phyloP scores from a whole-genome alignment of 1,140 invertebrate species.

The Nasonia longicornis region DNA sequence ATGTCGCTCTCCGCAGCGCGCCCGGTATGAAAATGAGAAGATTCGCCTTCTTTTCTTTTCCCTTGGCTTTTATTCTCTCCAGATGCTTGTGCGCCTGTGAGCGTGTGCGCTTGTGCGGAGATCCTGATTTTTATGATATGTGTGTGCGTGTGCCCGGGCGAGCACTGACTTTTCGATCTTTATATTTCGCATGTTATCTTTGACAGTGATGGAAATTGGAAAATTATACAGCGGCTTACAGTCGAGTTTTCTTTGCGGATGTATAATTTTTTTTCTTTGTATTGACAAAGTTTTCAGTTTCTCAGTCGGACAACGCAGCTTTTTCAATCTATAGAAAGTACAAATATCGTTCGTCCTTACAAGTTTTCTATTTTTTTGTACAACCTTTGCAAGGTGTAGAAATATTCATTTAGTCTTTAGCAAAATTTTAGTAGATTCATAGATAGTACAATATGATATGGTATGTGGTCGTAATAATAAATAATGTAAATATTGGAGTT shows the following conservation, averaged over 20 bases:
- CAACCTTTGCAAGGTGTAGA: no score
- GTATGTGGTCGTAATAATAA: background rate
- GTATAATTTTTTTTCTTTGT: background rate
- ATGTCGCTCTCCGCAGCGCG: background rate
- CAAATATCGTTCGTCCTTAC: no score
- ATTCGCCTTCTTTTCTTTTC: conserved; percentile 25
- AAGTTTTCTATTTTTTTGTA: no score
- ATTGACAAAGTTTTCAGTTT: background rate
- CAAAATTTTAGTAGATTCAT: background rate
- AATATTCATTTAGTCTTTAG: no score
- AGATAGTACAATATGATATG: background rate
- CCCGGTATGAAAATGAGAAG: conserved; percentile 36
- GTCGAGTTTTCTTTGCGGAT: background rate
- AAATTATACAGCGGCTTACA: background rate
- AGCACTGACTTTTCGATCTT: background rate
- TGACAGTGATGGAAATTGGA: background rate
- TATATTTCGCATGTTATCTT: background rate
- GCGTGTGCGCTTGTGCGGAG: no score
- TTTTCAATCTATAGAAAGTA: no score
- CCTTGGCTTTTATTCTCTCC: background rate
- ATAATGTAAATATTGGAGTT: background rate
- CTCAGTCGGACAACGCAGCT: no score
- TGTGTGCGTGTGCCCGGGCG: background rate
- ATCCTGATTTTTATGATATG: conserved; percentile 32
- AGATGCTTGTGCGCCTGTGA: background rate